Evolutionary conservation across 53 echinoderm and acorn worm species (phyloP), one percentile per base, ranked within the genome.

Genomic region (Astropecten irregularis): DNA sequence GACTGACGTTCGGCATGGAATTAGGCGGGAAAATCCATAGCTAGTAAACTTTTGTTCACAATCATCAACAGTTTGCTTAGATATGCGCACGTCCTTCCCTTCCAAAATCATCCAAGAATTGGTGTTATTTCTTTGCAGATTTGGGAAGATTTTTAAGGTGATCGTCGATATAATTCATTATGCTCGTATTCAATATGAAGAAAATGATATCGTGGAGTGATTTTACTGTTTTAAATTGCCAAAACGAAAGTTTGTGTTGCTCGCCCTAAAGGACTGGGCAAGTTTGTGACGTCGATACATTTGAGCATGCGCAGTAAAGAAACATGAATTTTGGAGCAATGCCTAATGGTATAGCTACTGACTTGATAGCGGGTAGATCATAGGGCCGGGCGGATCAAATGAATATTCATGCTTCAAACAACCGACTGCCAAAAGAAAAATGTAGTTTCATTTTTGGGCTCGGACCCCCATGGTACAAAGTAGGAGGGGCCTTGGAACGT

Each of bases 401-500:
- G 35, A 60, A 79, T 79, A 79, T 79, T 42, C 79, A 79, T 46
- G 27, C 30, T 15, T 46, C 31, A 26, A 79, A 62, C 79, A 69
- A 69, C 46, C 60, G 62, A 47, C 37, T 42, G 42, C 42, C 11
- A n/a, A n/a, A n/a, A n/a, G n/a, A n/a, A n/a, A 71, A 50, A 61
- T 30, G 61, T 61, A 79, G 79, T 79, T 79, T 79, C 79, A 31
- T 79, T 79, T 79, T 79, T 40, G 61, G 18, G 62, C 56, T 34
- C 31, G 36, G 52, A 28, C 32, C 74, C 73, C 73, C 59, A 76
- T 42, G 76, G 76, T 26, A 51, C 37, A 40, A 18, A 18, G 59
- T 40, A 42, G 79, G 79, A 79, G 79, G 79, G 62, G 79, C 79
- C 48, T 29, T 46, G 79, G 79, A 44, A 38, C 31, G 79, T 35